Evolutionary conservation across 2,888 invertebrate genomes (phyloP).

Genomic region (Aromia moschata): DNA sequence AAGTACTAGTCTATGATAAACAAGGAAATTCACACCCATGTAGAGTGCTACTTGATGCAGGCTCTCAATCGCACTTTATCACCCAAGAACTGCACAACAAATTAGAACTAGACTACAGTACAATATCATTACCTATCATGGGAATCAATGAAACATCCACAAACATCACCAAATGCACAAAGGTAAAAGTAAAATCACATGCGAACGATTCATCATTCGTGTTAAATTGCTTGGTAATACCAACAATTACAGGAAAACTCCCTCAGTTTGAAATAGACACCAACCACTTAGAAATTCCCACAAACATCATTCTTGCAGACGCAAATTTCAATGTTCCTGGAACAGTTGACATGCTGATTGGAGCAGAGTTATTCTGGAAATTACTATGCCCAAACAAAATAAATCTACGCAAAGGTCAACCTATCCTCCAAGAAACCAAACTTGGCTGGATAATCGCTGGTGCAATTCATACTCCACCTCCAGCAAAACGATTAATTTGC

Average conservation of each 20-base stretch:
- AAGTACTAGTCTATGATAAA: neutral
- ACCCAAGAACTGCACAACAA: neutral
- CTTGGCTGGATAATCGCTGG: slow-evolving; percentile 30
- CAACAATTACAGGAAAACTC: neutral
- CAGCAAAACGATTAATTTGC: neutral
- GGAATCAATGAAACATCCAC: neutral
- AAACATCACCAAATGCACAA: neutral
- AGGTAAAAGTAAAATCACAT: neutral
- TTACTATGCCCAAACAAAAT: slow-evolving; percentile 17
- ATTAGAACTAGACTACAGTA: neutral
- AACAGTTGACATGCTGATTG: slow-evolving; percentile 18
- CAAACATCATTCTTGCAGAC: slow-evolving; percentile 13
- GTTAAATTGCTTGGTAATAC: neutral
- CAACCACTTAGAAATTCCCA: neutral
- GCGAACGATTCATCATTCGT: neutral
- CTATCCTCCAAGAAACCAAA: slow-evolving; percentile 25
- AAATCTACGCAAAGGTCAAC: slow-evolving; percentile 14
- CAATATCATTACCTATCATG: neutral
- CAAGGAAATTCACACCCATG: neutral
- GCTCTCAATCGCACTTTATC: neutral
- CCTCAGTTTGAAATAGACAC: slow-evolving; percentile 1
- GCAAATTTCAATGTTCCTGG: slow-evolving; percentile 19
- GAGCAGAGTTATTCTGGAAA: slow-evolving; percentile 19
- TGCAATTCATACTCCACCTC: neutral
- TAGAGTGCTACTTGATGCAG: neutral